These are phyloP conservation scores for Chloroclysta siterata DNA, from an alignment of 2,888 invertebrate species.

Conservation along the genomic window DNA sequence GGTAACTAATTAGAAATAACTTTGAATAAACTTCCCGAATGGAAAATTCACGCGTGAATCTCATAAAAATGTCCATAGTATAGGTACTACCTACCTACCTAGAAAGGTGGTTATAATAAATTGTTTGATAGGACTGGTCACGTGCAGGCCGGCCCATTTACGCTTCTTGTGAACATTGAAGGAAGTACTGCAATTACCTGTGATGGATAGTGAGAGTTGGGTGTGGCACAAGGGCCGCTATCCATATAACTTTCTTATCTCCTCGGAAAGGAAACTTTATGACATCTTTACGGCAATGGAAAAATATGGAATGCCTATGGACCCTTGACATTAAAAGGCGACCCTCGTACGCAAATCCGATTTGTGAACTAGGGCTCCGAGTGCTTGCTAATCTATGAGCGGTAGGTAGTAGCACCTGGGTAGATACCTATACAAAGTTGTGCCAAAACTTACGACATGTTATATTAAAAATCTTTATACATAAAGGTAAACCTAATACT, in stretches of 20 bases:
- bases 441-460: too few relatives aligned
- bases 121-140: conserved; percentile 70
- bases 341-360: conserved; percentile 57
- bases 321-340: conserved; percentile 67
- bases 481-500: too few relatives aligned
- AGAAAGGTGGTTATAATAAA: conserved; percentile 63
- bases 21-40: not conserved
- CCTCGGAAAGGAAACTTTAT: conserved; percentile 75
- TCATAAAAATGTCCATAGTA: not conserved
- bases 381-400: conserved; percentile 26
- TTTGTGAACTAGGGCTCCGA: conserved; percentile 53
- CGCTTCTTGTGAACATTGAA: conserved; percentile 75
- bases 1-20: not conserved
- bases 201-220: conserved; percentile 78
- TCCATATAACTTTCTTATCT: conserved; percentile 79
- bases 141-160: conserved; percentile 74
- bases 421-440: not conserved
- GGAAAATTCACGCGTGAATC: not conserved
- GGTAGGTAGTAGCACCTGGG: not conserved
- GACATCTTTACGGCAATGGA: conserved; percentile 77
- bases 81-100: not conserved
- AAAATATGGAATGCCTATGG: conserved; percentile 76
- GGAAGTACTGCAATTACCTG: conserved; percentile 76
- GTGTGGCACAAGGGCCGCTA: conserved; percentile 69
- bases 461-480: too few relatives aligned